Evolutionary conservation across 53 echinoderm and acorn worm genomes (phyloP), one percentile per base, ranked within the genome.

Genomic region (Temnopleurus reevesii): DNA sequence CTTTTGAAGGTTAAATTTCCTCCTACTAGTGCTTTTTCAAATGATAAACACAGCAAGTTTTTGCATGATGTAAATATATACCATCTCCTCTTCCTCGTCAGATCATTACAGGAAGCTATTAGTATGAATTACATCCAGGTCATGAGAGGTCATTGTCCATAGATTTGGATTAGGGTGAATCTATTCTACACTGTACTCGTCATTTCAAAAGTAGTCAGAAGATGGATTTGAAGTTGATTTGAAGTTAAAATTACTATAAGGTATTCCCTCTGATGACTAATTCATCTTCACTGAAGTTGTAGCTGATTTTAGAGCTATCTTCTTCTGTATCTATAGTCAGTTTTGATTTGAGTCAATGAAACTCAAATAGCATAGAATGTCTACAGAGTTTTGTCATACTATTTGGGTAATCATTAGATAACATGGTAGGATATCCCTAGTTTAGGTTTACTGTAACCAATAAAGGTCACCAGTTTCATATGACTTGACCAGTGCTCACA

Each of bases 71-170:
- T n/a, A n/a, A n/a, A n/a, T n/a, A n/a, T n/a, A n/a, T n/a, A n/a
- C n/a, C n/a, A n/a, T n/a, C n/a, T n/a, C n/a, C n/a, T n/a, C n/a
- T 63, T 29, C 63, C 34, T 63, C 12, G 5, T 29, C 10, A 4
- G 63, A 63, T 63, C 63, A 33, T 71, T 8, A 71, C 71, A 71
- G 71, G 71, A 71, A 71, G 71, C 21, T 18, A 41, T 71, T n/a
- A 41, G 71, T 41, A 38, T 71, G 5, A 3, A 71, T 71, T 41
- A 71, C 71, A 71, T 71, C 71, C 71, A 41, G 71, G n/a, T 71
- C 23, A 38, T 71, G n/a, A n/a, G n/a, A n/a, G n/a, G n/a, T n/a
- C n/a, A n/a, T n/a, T n/a, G 63, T 31, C 4, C 58, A 8, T n/a
- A 31, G 18, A 18, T 5, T 21, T 34, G 15, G 13, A 5, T 63